phyloP scores from a whole-genome alignment of 2,888 invertebrate species.

The Eueremaeus valkanovi region DNA sequence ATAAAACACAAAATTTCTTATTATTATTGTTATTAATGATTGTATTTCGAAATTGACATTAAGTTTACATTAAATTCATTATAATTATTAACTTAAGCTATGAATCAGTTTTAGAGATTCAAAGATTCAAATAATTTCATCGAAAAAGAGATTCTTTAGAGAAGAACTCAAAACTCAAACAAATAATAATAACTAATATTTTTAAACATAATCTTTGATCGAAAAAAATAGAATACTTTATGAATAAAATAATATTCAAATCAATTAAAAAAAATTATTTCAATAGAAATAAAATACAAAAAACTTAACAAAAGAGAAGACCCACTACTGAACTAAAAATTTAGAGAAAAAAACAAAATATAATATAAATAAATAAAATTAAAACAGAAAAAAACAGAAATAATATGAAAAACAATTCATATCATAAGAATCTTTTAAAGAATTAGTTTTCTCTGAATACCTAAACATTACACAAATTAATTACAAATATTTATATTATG shows the following conservation, averaged over 20 bases:
- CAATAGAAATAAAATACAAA: neutral
- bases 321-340: neutral
- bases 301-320: slow-evolving; percentile 23
- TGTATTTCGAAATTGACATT: slow-evolving; percentile 5
- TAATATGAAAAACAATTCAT: neutral
- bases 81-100: neutral
- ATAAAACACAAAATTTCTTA: neutral
- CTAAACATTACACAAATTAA: neutral
- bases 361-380: neutral
- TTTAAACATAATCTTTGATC: neutral
- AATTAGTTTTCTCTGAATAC: neutral
- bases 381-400: neutral
- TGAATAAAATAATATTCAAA: too few relatives aligned
- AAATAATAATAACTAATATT: neutral
- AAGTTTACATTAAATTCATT: neutral
- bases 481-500: neutral
- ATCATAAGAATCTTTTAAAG: neutral
- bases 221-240: neutral
- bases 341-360: neutral
- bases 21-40: neutral
- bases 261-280: too few relatives aligned
- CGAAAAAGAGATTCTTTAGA: neutral
- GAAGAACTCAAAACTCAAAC: neutral
- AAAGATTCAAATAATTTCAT: neutral
- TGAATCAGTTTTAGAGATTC: neutral